These are phyloP conservation scores for Empis stercorea DNA, from an alignment of 2,888 invertebrate genomes.

Conservation along the genomic window DNA sequence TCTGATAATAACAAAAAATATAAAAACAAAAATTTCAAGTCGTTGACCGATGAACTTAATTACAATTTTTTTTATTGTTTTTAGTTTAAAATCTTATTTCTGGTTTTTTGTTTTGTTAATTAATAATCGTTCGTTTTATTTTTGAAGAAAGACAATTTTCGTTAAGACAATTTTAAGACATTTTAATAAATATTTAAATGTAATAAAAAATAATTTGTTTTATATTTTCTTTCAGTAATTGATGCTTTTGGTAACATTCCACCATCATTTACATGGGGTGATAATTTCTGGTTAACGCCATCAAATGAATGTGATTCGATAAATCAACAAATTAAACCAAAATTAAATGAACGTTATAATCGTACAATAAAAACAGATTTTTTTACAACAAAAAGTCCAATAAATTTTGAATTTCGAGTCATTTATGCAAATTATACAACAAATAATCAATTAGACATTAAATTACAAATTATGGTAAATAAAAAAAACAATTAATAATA, in stretches of 20 bases:
- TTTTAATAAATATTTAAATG: too few relatives aligned
- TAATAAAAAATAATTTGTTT: too few relatives aligned
- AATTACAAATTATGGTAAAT: conserved; percentile 1
- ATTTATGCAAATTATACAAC: conserved; percentile 6
- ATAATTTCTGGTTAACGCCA: conserved; percentile 22
- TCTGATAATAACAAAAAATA: too few relatives aligned
- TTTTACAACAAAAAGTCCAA: background rate
- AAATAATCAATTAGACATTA: conserved; percentile 1
- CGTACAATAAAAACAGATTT: background rate
- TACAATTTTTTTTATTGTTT: too few relatives aligned
- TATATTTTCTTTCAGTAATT: conserved; percentile 18
- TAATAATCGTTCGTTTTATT: too few relatives aligned
- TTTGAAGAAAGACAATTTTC: too few relatives aligned
- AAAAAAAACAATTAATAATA: too few relatives aligned
- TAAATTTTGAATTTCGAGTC: conserved; percentile 2
- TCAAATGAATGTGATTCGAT: background rate
- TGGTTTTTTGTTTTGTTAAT: too few relatives aligned
- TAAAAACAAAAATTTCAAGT: background rate
- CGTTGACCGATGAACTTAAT: too few relatives aligned
- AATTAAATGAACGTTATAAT: background rate
- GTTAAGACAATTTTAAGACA: too few relatives aligned
- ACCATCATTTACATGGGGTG: conserved; percentile 22
- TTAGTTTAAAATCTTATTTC: too few relatives aligned
- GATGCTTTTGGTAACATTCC: conserved; percentile 23
- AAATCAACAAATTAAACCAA: background rate